These are phyloP conservation scores for Tragopan temminckii DNA, from an alignment of 2,797 vertebrate species.

Conservation along the genomic window DNA sequence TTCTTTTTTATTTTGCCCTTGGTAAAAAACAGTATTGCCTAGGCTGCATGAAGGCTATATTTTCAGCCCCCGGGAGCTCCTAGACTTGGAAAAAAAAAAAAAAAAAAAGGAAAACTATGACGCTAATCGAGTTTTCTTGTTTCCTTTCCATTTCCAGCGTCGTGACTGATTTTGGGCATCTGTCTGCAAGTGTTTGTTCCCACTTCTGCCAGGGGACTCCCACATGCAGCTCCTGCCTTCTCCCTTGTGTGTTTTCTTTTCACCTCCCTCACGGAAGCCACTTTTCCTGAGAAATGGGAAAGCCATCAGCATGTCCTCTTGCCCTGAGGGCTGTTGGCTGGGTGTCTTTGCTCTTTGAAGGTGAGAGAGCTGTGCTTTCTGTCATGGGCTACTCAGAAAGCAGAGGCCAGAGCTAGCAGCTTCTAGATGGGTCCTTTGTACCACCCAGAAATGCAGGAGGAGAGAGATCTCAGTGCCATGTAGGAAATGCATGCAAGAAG, in stretches of 20 bases:
- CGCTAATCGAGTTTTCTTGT: constrained; percentile 45
- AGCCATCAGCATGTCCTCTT: neutral
- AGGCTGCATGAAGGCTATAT: neutral
- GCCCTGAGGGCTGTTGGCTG: fast-evolving
- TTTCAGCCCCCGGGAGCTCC: neutral
- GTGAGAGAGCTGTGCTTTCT: neutral
- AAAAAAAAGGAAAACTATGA: neutral
- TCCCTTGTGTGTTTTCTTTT: fast-evolving
- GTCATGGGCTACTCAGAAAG: neutral
- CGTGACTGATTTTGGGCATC: neutral
- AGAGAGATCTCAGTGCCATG: neutral
- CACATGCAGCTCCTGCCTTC: neutral
- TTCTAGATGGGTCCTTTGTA: fast-evolving
- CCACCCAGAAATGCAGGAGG: neutral
- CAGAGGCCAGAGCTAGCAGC: neutral
- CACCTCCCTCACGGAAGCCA: neutral
- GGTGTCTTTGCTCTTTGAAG: neutral
- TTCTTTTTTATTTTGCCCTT: neutral
- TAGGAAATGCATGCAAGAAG: fast-evolving
- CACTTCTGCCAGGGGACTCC: neutral
- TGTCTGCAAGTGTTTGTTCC: neutral
- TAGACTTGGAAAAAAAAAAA: neutral
- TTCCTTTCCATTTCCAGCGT: constrained; percentile 4
- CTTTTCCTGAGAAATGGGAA: neutral
- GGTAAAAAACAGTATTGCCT: neutral